phyloP scores from a whole-genome alignment of 2,797 vertebrate genomes.

The Amblyraja radiata region DNA sequence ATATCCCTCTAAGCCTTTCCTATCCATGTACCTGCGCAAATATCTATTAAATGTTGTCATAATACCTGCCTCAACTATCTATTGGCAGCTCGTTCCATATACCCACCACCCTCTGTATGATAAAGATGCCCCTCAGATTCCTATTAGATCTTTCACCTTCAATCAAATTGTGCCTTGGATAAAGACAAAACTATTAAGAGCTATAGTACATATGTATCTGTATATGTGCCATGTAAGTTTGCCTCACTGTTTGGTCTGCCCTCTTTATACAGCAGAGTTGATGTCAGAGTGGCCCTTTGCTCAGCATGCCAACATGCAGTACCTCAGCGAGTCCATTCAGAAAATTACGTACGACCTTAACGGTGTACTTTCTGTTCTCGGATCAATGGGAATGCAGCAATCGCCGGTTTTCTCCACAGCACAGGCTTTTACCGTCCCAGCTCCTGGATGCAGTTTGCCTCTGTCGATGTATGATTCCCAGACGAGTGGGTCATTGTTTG shows the following conservation, averaged over 20 bases:
- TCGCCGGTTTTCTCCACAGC: slow-evolving; percentile 39
- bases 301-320: slow-evolving; percentile 65
- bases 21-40: no score
- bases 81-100: no score
- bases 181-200: not conserved
- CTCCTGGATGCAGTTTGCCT: not conserved
- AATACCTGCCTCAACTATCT: no score
- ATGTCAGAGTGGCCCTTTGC: slow-evolving; percentile 41
- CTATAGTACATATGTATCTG: no score
- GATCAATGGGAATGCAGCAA: slow-evolving; percentile 55
- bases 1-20: no score
- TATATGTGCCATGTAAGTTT: no score
- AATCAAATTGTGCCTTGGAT: not conserved
- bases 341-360: slow-evolving; percentile 75
- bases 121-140: no score
- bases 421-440: not conserved
- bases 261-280: slow-evolving; percentile 40
- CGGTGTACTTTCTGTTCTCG: slow-evolving; percentile 61
- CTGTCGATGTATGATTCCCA: not conserved
- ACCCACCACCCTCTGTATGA: no score
- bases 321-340: slow-evolving; percentile 69
- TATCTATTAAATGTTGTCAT: no score
- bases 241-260: not conserved
- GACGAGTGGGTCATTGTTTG: not conserved
- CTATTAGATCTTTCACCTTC: no score